phyloP scores from a whole-genome alignment of 64 coral and sea anemone genomes.

The Porites australiensis region DNA sequence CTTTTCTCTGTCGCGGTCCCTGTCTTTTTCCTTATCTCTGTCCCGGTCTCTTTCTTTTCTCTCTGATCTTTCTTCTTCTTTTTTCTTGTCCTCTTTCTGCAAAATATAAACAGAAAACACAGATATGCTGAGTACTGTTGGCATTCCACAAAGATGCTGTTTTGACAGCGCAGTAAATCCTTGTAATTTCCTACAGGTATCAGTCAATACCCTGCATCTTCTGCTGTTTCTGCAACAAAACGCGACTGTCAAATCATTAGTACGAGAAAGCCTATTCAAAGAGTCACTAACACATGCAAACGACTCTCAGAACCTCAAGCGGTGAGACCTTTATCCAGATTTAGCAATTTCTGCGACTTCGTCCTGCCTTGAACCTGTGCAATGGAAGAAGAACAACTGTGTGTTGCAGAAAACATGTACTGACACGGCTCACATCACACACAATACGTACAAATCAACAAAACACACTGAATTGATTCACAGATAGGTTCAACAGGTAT shows the following conservation, averaged over 20 bases:
- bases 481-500: no score
- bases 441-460: neutral
- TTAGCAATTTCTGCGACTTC: neutral
- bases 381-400: conserved; percentile 24
- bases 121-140: neutral
- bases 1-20: conserved; percentile 41
- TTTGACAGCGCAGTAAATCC: neutral
- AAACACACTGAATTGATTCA: neutral
- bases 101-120: conserved; percentile 19
- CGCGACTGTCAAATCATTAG: conserved; percentile 1
- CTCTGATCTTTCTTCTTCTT: conserved; percentile 83
- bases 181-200: neutral
- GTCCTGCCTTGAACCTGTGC: neutral
- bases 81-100: conserved; percentile 96
- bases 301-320: conserved; percentile 2
- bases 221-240: neutral
- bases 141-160: no score
- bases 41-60: conserved; percentile 79
- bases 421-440: neutral
- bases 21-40: conserved; percentile 59
- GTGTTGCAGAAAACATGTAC: neutral
- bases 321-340: neutral
- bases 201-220: neutral
- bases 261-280: neutral
- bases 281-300: neutral